phyloP scores from a whole-genome alignment of 2,113 vertebrate genomes.

The Parotia lawesii region DNA sequence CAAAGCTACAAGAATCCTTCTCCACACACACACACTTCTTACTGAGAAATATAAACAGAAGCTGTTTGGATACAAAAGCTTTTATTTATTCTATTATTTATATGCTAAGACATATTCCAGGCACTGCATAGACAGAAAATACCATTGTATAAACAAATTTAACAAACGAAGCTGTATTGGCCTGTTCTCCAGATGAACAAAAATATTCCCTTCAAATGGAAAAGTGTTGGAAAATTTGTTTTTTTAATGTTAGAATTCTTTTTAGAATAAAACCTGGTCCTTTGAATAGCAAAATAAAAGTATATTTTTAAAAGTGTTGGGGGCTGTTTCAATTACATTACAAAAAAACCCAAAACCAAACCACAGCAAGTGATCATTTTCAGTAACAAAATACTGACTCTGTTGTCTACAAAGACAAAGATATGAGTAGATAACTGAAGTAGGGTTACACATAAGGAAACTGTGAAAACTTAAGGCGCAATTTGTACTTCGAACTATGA shows the following conservation, averaged over 20 bases:
- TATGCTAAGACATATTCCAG: conserved; percentile 40
- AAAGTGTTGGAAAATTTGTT: background rate
- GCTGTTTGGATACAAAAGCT: background rate
- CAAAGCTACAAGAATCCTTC: background rate
- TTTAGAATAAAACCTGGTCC: background rate
- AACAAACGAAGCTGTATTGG: background rate
- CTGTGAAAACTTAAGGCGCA: background rate
- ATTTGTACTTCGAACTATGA: background rate
- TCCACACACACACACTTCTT: background rate
- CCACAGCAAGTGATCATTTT: background rate
- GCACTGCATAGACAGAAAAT: conserved; percentile 4
- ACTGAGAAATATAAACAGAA: conserved; percentile 27
- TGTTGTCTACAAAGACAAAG: background rate
- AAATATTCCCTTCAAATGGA: background rate
- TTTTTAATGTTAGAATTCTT: background rate
- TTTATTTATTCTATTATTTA: conserved; percentile 45
- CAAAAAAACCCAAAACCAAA: background rate
- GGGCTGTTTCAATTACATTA: background rate
- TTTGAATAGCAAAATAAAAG: background rate
- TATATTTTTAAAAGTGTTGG: background rate
- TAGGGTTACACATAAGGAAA: background rate
- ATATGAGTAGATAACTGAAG: background rate
- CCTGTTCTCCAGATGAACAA: background rate
- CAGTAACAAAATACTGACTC: background rate
- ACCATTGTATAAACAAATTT: conserved; percentile 2